phyloP scores from a whole-genome alignment of 2,797 vertebrate species.

The Poecile montanus region DNA sequence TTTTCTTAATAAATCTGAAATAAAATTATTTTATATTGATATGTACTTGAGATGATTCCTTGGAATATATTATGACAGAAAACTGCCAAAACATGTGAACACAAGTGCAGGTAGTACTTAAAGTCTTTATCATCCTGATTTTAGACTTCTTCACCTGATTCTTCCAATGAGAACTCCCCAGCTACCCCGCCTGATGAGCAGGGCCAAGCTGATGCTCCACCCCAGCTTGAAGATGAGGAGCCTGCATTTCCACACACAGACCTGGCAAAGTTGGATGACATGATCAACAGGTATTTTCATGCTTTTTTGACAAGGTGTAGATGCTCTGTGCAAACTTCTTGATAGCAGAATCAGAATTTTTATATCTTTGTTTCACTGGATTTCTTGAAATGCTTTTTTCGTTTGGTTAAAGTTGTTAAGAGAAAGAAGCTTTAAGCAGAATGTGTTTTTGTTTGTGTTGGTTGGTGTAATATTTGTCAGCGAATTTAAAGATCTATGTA shows the following conservation, averaged over 20 bases:
- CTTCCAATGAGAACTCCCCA: conserved; percentile 98
- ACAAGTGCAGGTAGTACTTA: not conserved
- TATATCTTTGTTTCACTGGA: not conserved
- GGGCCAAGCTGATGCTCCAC: conserved; percentile 89
- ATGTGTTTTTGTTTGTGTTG: not conserved
- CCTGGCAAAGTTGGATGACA: conserved; percentile 99
- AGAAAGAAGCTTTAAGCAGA: not conserved
- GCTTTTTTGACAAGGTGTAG: not conserved
- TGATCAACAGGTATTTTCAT: conserved; percentile 95
- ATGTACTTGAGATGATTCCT: not conserved
- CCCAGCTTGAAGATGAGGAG: conserved; percentile 97
- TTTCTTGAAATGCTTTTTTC: not conserved
- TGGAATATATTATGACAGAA: not conserved
- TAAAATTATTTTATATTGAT: not conserved
- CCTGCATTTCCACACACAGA: conserved; percentile 98
- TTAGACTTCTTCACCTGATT: conserved; percentile 96
- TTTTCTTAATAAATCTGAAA: not conserved
- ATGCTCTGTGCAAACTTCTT: not conserved
- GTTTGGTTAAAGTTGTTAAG: not conserved
- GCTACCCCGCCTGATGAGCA: conserved; percentile 96
- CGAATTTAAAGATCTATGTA: not conserved
- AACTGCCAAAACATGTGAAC: not conserved
- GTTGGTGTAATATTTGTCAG: not conserved
- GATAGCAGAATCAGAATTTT: not conserved
- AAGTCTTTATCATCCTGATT: conserved; percentile 46